Percentiles rank a stretch among this genome's conserved stretches.
Evolutionary conservation across 2,888 invertebrate species (phyloP).

Genomic region (Biston stratarius): DNA sequence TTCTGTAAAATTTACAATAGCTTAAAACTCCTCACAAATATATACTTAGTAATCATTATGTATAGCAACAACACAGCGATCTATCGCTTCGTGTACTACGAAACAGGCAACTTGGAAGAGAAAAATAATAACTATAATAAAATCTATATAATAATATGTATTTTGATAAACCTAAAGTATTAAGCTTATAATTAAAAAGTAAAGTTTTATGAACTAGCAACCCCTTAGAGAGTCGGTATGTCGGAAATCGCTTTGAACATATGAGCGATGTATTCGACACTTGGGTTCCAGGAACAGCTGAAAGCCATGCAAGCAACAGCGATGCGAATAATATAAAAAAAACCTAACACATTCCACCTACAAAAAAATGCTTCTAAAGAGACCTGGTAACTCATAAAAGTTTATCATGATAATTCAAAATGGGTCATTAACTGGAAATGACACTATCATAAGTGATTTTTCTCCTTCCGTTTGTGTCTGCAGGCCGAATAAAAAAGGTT

Average conservation of each 20-base stretch:
- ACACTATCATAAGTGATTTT: neutral
- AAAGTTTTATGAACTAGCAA: conserved; percentile 74
- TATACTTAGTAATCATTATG: conserved; percentile 67
- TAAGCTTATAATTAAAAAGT: conserved; percentile 71
- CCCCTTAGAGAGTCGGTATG: conserved; percentile 79
- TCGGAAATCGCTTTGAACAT: conserved; percentile 77
- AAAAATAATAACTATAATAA: conserved; percentile 66
- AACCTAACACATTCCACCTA: neutral
- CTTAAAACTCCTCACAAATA: conserved; percentile 86
- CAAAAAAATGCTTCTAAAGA: too few relatives aligned
- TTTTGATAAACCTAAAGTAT: conserved; percentile 71
- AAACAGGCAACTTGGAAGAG: conserved; percentile 80
- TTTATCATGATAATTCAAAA: too few relatives aligned
- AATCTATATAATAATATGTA: conserved; percentile 57
- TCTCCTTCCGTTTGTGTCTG: too few relatives aligned
- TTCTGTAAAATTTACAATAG: conserved; percentile 87
- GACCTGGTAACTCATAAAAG: too few relatives aligned
- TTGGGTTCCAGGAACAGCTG: conserved; percentile 46
- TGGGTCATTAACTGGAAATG: too few relatives aligned
- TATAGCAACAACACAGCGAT: conserved; percentile 73
- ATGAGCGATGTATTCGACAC: conserved; percentile 73
- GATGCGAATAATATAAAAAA: conserved; percentile 11
- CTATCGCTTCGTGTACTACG: conserved; percentile 58
- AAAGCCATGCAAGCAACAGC: conserved; percentile 44
- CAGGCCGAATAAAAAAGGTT: too few relatives aligned